Conservation (phyloP, 2,797 vertebrate species). For the Falco berigora region DNA sequence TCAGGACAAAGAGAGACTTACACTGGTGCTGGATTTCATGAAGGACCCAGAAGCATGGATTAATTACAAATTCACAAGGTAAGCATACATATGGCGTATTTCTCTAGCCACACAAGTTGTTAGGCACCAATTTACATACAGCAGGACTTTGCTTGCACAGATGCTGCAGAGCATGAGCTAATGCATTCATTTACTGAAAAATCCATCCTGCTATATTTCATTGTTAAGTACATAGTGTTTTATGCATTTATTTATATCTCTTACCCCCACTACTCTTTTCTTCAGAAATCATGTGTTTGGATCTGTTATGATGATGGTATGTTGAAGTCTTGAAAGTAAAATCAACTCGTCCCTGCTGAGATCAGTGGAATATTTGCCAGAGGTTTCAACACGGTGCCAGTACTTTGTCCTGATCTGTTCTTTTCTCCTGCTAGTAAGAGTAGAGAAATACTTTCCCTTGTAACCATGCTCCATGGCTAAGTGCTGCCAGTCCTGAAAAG, state of each 20-base stretch:
- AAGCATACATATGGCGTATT: conserved; percentile 1
- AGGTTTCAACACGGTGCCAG: not conserved
- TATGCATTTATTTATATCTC: not conserved
- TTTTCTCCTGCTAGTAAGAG: not conserved
- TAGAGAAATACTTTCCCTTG: not conserved
- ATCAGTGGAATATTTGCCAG: not conserved
- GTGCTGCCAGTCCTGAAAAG: not conserved
- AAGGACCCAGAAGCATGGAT: not conserved
- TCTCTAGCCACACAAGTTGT: conserved; percentile 29
- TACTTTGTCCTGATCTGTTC: not conserved
- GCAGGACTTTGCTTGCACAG: conserved; percentile 21
- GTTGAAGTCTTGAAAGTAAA: conserved; percentile 4
- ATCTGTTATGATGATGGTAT: not conserved
- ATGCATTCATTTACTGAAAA: conserved; percentile 6
- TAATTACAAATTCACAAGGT: conserved; percentile 4
- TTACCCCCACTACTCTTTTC: not conserved
- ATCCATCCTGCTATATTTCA: not conserved
- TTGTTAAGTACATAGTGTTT: not conserved
- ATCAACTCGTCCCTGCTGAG: not conserved
- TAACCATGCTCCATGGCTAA: not conserved
- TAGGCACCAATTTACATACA: conserved; percentile 28
- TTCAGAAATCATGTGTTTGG: not conserved
- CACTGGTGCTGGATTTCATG: not conserved
- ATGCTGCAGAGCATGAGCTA: not conserved
- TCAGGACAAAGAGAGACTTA: not conserved